Percentiles rank a stretch among this genome's conserved stretches.
Conservation (phyloP, 2,888 invertebrate genomes). For the Nephrocerus scutellatus region DNA sequence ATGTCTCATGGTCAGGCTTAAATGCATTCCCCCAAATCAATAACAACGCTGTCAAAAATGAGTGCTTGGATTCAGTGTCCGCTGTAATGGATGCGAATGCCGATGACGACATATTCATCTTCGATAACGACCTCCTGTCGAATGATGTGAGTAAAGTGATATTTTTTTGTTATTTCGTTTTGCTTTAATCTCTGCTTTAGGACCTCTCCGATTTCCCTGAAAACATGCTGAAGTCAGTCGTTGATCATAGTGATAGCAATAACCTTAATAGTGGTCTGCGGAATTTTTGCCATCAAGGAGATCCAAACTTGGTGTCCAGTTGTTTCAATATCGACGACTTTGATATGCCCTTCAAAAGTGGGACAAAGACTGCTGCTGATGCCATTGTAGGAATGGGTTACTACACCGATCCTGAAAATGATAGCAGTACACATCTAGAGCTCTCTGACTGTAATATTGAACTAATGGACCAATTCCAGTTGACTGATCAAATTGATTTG, state of each 20-base stretch:
- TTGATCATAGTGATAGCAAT: constrained; percentile 22
- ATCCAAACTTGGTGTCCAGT: constrained; percentile 35
- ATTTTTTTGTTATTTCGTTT: background rate
- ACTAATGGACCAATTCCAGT: constrained; percentile 40
- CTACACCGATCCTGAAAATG: constrained; percentile 11
- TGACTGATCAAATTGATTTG: constrained; percentile 42
- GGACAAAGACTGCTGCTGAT: constrained; percentile 1
- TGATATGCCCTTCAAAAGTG: constrained; percentile 18
- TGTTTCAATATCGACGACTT: constrained; percentile 28
- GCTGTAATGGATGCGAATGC: constrained; percentile 24
- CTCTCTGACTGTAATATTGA: constrained; percentile 44
- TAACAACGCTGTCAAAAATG: no score
- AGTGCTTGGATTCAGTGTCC: no score
- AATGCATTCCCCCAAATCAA: no score
- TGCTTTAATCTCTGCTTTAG: constrained; percentile 16
- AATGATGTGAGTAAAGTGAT: constrained; percentile 23
- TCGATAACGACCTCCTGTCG: constrained; percentile 31
- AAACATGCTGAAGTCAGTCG: constrained; percentile 30
- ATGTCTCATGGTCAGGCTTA: no score
- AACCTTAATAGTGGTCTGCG: constrained; percentile 1
- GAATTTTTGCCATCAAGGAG: constrained; percentile 35
- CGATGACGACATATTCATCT: constrained; percentile 35
- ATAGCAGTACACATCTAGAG: constrained; percentile 32
- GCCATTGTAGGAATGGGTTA: constrained; percentile 10
- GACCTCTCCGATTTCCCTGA: constrained; percentile 38